A percentile compares a stretch with the other conserved stretches of the same genome.
phyloP scores from a whole-genome alignment of 1,140 invertebrate genomes.

The Rhizoglyphus robini region DNA sequence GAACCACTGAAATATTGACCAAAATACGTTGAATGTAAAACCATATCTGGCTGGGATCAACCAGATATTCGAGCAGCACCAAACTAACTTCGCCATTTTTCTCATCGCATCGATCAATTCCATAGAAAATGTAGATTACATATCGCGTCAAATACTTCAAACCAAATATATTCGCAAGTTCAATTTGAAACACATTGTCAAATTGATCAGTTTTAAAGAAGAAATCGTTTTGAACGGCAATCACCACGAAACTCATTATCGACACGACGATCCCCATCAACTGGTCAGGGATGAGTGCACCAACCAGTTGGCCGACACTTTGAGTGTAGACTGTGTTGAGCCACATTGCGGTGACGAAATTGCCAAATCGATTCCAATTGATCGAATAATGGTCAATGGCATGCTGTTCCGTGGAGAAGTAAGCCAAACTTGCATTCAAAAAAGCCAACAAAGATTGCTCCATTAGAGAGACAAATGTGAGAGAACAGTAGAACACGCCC shows the following conservation, averaged over 20 bases:
- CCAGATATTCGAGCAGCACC: background rate
- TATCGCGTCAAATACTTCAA: background rate
- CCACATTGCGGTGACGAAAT: background rate
- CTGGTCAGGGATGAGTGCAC: background rate
- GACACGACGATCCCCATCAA: background rate
- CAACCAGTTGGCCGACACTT: background rate
- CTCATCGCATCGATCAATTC: background rate
- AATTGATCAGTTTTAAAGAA: background rate
- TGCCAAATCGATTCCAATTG: slow-evolving; percentile 3
- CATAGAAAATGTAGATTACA: background rate
- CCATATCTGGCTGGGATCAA: background rate
- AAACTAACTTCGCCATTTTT: background rate
- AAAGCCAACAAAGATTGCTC: too few species aligned
- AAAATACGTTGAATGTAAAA: background rate
- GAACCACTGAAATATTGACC: background rate
- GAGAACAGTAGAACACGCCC: background rate
- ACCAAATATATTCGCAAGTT: background rate
- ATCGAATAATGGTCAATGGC: background rate
- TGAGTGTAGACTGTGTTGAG: background rate
- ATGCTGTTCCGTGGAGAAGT: background rate
- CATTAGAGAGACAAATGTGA: background rate
- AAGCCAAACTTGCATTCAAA: background rate
- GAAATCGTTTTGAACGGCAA: background rate
- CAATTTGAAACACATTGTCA: too few species aligned
- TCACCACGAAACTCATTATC: background rate